Conservation (phyloP, 2,113 vertebrate genomes). For the Platanista minor region DNA sequence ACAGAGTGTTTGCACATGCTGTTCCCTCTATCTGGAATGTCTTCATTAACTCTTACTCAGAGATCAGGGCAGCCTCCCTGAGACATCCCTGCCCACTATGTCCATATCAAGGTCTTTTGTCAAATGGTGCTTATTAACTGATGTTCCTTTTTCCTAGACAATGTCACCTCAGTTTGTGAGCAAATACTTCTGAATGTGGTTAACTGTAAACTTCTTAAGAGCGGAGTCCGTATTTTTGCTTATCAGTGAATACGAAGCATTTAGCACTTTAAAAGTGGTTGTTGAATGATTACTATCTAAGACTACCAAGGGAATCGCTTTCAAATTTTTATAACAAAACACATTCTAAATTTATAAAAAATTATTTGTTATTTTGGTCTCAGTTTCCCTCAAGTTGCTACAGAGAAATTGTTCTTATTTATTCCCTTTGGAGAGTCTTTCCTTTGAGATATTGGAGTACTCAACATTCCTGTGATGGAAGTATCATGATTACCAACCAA, state of each 20-base stretch:
- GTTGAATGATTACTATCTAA: not conserved
- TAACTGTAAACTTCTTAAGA: not conserved
- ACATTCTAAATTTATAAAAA: not conserved
- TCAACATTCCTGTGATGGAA: not conserved
- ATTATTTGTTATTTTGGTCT: not conserved
- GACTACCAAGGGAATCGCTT: not conserved
- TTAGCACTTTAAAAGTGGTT: not conserved
- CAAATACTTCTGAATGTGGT: not conserved
- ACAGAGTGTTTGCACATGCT: not conserved
- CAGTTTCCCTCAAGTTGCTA: not conserved
- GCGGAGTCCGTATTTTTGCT: not conserved
- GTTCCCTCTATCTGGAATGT: not conserved
- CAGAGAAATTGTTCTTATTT: not conserved
- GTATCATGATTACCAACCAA: not conserved
- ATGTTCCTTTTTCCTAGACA: not conserved
- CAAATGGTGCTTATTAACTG: not conserved
- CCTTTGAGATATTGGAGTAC: not conserved
- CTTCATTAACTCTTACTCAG: not conserved
- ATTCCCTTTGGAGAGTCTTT: not conserved
- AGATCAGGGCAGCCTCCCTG: not conserved
- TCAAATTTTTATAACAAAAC: not conserved
- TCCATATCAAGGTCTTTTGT: not conserved
- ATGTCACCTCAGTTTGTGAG: not conserved
- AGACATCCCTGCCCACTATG: not conserved
- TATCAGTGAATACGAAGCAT: not conserved